Evolutionary conservation across 2,113 vertebrate species (phyloP).

Genomic region (Ondatra zibethicus): DNA sequence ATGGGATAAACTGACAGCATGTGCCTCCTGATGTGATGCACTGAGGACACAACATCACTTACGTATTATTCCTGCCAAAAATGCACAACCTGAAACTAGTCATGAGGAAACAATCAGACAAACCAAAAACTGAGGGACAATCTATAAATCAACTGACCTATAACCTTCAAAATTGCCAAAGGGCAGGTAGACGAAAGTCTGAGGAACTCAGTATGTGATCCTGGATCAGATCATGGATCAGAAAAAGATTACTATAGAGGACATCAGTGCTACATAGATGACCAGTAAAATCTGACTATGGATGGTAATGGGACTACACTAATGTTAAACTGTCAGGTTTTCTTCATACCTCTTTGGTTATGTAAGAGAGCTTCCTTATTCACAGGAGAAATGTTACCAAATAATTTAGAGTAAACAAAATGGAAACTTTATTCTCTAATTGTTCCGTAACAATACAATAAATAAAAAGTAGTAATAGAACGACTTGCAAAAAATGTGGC

Average conservation of each 20-base stretch:
- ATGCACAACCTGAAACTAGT: slow-evolving; percentile 84
- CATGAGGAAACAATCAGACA: slow-evolving; percentile 84
- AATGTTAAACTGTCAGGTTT: slow-evolving; percentile 38
- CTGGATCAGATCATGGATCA: slow-evolving; percentile 60
- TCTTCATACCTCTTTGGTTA: slow-evolving; percentile 57
- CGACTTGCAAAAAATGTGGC: slow-evolving; percentile 43
- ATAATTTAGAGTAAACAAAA: slow-evolving; percentile 51
- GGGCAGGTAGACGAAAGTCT: slow-evolving; percentile 57
- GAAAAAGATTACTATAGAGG: slow-evolving; percentile 56
- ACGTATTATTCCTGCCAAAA: slow-evolving; percentile 83
- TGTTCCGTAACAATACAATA: slow-evolving; percentile 38
- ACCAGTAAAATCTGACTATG: slow-evolving; percentile 38
- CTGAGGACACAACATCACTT: slow-evolving; percentile 83
- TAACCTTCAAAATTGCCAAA: slow-evolving; percentile 66
- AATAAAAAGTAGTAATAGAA: slow-evolving; percentile 35
- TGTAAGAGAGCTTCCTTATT: slow-evolving; percentile 50
- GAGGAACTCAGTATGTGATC: slow-evolving; percentile 48
- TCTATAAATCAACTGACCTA: slow-evolving; percentile 78
- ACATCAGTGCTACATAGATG: slow-evolving; percentile 59
- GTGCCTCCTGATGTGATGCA: slow-evolving; percentile 83
- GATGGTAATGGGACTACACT: slow-evolving; percentile 8
- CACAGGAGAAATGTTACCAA: slow-evolving; percentile 49
- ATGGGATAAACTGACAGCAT: slow-evolving; percentile 83
- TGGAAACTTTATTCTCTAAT: slow-evolving; percentile 59
- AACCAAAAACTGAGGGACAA: slow-evolving; percentile 78